A percentile compares a stretch with the other conserved stretches of the same genome.
Conservation (phyloP, 2,797 vertebrate genomes). For the Cirrhinus molitorella region DNA sequence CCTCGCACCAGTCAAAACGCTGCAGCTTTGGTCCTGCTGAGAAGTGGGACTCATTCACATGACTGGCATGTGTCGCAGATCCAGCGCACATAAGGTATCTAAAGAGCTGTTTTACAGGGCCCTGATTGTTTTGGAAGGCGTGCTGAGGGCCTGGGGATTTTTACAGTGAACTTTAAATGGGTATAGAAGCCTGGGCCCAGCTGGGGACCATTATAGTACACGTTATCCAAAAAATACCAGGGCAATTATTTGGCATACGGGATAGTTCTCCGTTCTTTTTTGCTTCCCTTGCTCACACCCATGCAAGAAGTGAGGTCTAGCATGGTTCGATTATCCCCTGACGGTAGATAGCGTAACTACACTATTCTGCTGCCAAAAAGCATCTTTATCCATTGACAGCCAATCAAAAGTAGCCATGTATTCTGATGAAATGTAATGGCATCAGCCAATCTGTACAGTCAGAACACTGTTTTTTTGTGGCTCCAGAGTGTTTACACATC, state of each 20-base stretch:
- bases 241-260: conserved; percentile 92
- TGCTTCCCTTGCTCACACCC: conserved; percentile 48
- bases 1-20: neutral
- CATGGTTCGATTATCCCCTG: neutral
- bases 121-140: conserved; percentile 76
- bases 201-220: conserved; percentile 95
- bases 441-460: neutral
- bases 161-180: conserved; percentile 82
- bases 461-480: neutral
- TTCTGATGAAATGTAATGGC: neutral
- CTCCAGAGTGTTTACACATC: too few relatives aligned
- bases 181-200: conserved; percentile 94
- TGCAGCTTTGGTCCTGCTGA: neutral
- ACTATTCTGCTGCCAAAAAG: neutral
- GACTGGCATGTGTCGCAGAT: conserved; percentile 59
- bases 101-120: conserved; percentile 74
- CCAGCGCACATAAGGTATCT: conserved; percentile 61
- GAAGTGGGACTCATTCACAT: conserved; percentile 52
- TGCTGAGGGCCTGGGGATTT: conserved; percentile 72
- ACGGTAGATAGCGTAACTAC: neutral
- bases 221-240: conserved; percentile 86
- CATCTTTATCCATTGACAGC: neutral
- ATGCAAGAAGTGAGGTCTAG: conserved; percentile 5
- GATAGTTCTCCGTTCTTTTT: conserved; percentile 53
- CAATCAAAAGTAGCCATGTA: neutral